Percentiles rank a stretch among this genome's conserved stretches.
These are phyloP conservation scores for Xestoiulus laeticollis DNA, from an alignment of 2,888 invertebrate species.

Conservation along the genomic window DNA sequence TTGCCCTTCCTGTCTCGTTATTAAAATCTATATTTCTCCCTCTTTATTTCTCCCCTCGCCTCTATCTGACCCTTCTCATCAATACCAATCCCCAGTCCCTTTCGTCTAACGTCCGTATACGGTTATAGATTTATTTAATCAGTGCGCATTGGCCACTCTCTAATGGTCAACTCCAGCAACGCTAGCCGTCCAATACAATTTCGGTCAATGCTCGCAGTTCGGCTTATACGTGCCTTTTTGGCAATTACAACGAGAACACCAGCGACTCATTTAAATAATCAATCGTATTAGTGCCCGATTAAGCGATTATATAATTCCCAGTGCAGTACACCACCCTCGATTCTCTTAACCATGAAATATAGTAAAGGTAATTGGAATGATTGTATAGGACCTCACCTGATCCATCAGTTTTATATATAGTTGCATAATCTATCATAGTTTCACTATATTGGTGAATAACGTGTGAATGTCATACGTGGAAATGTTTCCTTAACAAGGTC, in stretches of 20 bases:
- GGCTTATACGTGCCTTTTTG: not conserved
- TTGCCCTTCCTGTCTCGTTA: conserved; percentile 37
- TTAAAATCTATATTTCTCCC: conserved; percentile 41
- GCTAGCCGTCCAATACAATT: not conserved
- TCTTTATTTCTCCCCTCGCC: conserved; percentile 9
- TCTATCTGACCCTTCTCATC: conserved; percentile 36
- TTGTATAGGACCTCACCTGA: too few species aligned
- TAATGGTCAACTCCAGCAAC: conserved; percentile 9
- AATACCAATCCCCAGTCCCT: conserved; percentile 20
- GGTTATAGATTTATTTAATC: conserved; percentile 39
- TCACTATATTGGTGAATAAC: too few species aligned
- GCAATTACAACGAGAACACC: not conserved
- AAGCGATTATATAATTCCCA: not conserved
- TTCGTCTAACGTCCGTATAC: conserved; percentile 1
- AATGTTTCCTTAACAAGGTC: too few species aligned
- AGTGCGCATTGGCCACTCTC: conserved; percentile 7
- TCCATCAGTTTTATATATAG: too few species aligned
- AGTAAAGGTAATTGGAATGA: not conserved
- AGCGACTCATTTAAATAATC: not conserved
- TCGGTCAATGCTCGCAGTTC: not conserved
- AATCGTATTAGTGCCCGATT: not conserved
- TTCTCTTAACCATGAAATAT: not conserved
- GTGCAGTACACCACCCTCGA: not conserved
- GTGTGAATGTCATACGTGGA: too few species aligned
- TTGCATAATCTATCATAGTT: too few species aligned